phyloP scores from a whole-genome alignment of 2,797 vertebrate species.

The Tadarida brasiliensis region DNA sequence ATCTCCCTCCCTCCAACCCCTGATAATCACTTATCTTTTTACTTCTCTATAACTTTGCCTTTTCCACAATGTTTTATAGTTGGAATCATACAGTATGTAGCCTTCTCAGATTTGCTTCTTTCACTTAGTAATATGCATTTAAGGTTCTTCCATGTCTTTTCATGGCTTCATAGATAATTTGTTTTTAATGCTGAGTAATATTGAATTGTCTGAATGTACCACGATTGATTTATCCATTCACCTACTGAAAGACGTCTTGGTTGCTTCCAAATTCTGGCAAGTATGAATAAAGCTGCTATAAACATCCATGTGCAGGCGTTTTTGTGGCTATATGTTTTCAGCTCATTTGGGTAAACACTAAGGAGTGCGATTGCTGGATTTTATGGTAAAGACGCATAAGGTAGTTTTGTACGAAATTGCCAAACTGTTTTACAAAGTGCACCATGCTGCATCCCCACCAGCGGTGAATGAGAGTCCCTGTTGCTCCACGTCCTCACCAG shows the following conservation, averaged over 20 bases:
- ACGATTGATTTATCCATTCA: background rate
- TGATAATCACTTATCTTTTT: background rate
- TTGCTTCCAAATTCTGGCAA: background rate
- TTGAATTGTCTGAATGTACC: background rate
- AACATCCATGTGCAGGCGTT: background rate
- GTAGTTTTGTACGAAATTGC: background rate
- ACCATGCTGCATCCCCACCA: background rate
- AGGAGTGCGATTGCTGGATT: background rate
- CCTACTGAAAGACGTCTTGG: background rate
- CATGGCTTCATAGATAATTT: background rate
- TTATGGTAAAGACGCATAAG: background rate
- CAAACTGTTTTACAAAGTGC: background rate
- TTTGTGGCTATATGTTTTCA: background rate
- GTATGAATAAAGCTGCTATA: background rate
- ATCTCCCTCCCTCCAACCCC: background rate
- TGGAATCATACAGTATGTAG: background rate
- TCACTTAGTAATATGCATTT: background rate
- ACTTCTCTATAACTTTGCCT: background rate
- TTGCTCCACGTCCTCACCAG: background rate
- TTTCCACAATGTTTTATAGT: background rate
- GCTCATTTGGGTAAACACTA: background rate
- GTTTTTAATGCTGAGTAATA: background rate
- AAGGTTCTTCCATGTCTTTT: background rate
- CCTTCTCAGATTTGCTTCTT: background rate
- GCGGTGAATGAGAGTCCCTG: background rate